Base-by-base conservation (phyloP, 2,797 vertebrate species). In the Fistularia tabacaria region DNA sequence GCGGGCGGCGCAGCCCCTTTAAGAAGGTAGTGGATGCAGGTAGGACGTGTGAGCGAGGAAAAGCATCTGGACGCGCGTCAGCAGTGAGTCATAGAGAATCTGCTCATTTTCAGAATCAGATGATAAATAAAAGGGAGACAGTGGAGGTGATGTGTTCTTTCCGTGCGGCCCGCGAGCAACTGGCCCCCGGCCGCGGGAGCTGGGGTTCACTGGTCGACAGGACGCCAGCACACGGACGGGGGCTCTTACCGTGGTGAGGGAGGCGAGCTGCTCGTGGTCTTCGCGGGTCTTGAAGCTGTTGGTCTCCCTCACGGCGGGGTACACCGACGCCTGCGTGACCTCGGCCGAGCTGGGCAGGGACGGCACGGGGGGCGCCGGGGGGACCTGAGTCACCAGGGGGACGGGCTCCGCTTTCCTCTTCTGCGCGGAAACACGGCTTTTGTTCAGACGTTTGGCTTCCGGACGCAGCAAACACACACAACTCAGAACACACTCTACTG, bases 341-440 rank as follows among this genome's bases (percentile, higher is more conserved):
- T 98, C 96, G 10, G 91, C 85, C 73, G 93, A 77, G 54, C 85
- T 76, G 4, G 93, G 92, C 73, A 95, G 73, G 37, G 90, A 85
- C 10, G 92, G 91, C 66, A 94, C 93, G 0, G 95, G 92, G 49
- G 90, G 90, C 37, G 88, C 92, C 0, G 93, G 93, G 0, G 93
- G 86, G 57, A 88, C 88, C 81, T 92, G 92, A 54, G 89, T 83
- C 15, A 81, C 87, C 79, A 92, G 51, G 48, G 91, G 90, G 54
- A 93, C 92, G 1, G 93, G 79, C 61, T 98, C 95, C 48, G 92
- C 93, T 85, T 98, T 98, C 67, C 96, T 92, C 85, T 98, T 98
- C 94, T 97, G 92, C 50, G 54, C 59, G 11, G 62, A 55, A 77
- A 15, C 84, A 40, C 66, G 1, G 0, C 5, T 25, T 25, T 10